A percentile compares a stretch with the other conserved stretches of the same genome.
These are phyloP conservation scores for Hystrix brachyura DNA, from an alignment of 2,113 vertebrate species.

Conservation along the genomic window DNA sequence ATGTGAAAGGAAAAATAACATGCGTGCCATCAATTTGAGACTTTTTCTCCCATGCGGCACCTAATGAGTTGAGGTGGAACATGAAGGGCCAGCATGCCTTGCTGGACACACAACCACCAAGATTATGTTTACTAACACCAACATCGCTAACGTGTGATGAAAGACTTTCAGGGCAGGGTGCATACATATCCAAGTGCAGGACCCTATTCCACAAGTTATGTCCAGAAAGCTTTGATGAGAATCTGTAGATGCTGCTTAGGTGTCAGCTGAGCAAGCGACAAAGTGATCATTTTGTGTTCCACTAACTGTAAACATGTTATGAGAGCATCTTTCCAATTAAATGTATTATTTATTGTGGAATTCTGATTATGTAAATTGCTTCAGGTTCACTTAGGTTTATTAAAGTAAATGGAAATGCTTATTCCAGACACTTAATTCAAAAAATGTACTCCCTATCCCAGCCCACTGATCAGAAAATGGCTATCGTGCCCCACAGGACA, in stretches of 20 bases:
- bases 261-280: slow-evolving; percentile 54
- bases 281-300: slow-evolving; percentile 33
- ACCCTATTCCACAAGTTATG: slow-evolving; percentile 28
- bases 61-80: slow-evolving; percentile 1
- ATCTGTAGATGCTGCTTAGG: background rate
- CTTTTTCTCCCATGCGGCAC: background rate
- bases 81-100: background rate
- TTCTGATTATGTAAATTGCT: background rate
- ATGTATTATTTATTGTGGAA: slow-evolving; percentile 58
- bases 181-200: background rate
- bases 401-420: slow-evolving; percentile 57
- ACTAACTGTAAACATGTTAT: slow-evolving; percentile 43
- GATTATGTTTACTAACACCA: background rate
- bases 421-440: slow-evolving; percentile 40
- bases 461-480: slow-evolving; percentile 6
- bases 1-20: background rate
- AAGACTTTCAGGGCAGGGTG: background rate
- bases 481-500: background rate
- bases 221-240: slow-evolving; percentile 30
- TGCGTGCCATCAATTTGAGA: background rate
- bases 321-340: slow-evolving; percentile 33
- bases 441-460: slow-evolving; percentile 23
- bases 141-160: background rate
- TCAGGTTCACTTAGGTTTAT: slow-evolving; percentile 14
- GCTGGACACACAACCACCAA: background rate